Evolutionary conservation across 2,888 invertebrate genomes (phyloP), one percentile per base, ranked within the genome.

Genomic region (Luperina nickerlii): DNA sequence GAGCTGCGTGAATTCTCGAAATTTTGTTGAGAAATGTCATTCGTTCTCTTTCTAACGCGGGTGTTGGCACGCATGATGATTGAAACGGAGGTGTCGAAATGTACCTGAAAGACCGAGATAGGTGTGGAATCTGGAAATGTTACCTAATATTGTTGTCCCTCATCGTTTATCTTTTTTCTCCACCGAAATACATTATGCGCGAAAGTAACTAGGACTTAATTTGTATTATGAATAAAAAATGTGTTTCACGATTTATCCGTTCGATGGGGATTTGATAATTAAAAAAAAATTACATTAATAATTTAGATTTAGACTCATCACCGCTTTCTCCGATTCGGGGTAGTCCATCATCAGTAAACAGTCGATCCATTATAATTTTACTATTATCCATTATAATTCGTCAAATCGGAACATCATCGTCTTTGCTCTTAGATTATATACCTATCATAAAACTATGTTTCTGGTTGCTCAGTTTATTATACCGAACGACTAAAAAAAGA

Each of bases 1-100:
- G 92, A 90, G 88, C 87, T 89, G 89, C 92, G 91, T 91, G 92
- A 90, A 92, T 93, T 92, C 92, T 94, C 93, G 88, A 94, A 95
- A 94, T 94, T 94, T 92, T 91, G 92, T 94, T 95, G 95, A 95
- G 95, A 95, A 94, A 95, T 94, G 90, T 94, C 87, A 92, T 92
- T 93, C 94, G 93, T 90, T 96, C 96, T 94, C 94, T 94, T 83
- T 96, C 94, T 90, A 78, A 76, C 93, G 81, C 83, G 85, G 86
- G 88, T 76, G 82, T 87, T 71, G 66, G 77, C 69, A 82, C 76
- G 84, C 83, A 84, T 89, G 86, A 88, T 84, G 90, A 90, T 88
- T 87, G 92, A 92, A 93, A 93, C 88, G 82, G 81, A 70, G 71
- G 71, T 45, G 73, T 76, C 67, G 68, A 78, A 86, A 81, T 81